Base-by-base conservation (phyloP, 2,797 vertebrate genomes). In the Tokudaia muenninki region DNA sequence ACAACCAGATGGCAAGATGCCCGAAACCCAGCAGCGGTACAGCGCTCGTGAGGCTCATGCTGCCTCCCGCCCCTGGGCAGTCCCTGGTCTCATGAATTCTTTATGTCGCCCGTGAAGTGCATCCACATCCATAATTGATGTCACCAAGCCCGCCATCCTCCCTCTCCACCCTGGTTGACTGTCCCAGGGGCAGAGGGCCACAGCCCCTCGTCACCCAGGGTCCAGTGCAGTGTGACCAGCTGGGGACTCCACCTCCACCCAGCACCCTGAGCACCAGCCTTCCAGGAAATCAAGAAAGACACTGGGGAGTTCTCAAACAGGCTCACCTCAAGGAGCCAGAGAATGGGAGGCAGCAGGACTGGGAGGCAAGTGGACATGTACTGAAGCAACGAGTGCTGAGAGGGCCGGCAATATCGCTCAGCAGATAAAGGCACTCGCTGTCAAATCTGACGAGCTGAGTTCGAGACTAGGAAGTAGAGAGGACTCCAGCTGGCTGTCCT, bases 71-170 rank as follows among this genome's bases (percentile, higher is more conserved):
- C 86, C 0, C 0, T 55, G 31, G 63, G 86, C 88, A 22, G 82
- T 94, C 94, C n/a, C 94, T 84, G 14, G 34, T 1, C 0, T 4
- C 97, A 97, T 98, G 93, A 98, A 98, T 98, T 98, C 98, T 98
- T 98, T 97, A 98, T 97, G 96, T 34, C 19, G 59, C 57, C 57
- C 84, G 96, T 90, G 81, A 93, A 97, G 87, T 17, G 0, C 31
- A 29, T 98, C 3, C 17, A 0, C 31, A 29, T 98, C 3, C 98
- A 98, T 98, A 98, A 99, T 98, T 98, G 52, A 99, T 92, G 90
- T 80, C 0, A 72, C 96, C 1, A 72, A 65, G 82, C 29, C 82
- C 41, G 61, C 29, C 37, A 31, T 29, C 29, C 26, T 83, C 37
- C 41, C 29, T 65, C 83, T 86, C 44, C 61, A 8, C 19, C 61